These are phyloP conservation scores for Drosophila greeni DNA, from an alignment of 2,888 invertebrate species.

Conservation along the genomic window DNA sequence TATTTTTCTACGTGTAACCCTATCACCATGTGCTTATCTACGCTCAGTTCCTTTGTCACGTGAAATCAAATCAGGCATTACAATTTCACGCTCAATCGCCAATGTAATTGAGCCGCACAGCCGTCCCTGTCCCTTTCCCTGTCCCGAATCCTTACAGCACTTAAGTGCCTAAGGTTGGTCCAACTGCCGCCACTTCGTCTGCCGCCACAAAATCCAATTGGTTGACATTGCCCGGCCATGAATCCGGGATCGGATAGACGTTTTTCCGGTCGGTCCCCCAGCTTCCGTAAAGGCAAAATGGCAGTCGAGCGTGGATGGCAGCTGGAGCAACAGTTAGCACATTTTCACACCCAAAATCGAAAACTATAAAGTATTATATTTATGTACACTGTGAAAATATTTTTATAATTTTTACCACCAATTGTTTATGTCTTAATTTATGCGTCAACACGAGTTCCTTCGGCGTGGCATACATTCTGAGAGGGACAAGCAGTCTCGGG, in stretches of 20 bases:
- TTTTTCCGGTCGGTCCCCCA: constrained; percentile 56
- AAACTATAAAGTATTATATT: constrained; percentile 12
- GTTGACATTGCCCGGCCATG: constrained; percentile 36
- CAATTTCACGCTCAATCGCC: constrained; percentile 79
- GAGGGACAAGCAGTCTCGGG: constrained; percentile 3
- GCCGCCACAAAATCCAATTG: constrained; percentile 66
- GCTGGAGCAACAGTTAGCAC: constrained; percentile 60
- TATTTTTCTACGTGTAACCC: constrained; percentile 1
- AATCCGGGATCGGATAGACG: constrained; percentile 38
- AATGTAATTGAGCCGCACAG: constrained; percentile 77
- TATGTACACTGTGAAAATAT: constrained; percentile 28
- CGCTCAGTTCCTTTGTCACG: constrained; percentile 62
- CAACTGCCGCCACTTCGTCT: constrained; percentile 57
- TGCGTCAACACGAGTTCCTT: constrained; percentile 53
- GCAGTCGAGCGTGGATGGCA: constrained; percentile 54
- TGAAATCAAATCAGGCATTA: constrained; percentile 76
- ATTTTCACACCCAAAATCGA: constrained; percentile 31
- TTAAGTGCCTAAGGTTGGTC: constrained; percentile 9
- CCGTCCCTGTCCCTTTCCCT: constrained; percentile 46
- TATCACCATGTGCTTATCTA: constrained; percentile 12
- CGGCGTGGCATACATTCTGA: constrained; percentile 51
- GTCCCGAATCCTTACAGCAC: constrained; percentile 12
- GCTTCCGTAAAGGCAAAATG: constrained; percentile 54
- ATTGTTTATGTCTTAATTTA: constrained; percentile 62
- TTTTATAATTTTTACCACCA: constrained; percentile 47